Evolutionary conservation across 2,797 vertebrate species (phyloP), one percentile per base, ranked within the genome.

Genomic region (Mormyrops attenuatus): DNA sequence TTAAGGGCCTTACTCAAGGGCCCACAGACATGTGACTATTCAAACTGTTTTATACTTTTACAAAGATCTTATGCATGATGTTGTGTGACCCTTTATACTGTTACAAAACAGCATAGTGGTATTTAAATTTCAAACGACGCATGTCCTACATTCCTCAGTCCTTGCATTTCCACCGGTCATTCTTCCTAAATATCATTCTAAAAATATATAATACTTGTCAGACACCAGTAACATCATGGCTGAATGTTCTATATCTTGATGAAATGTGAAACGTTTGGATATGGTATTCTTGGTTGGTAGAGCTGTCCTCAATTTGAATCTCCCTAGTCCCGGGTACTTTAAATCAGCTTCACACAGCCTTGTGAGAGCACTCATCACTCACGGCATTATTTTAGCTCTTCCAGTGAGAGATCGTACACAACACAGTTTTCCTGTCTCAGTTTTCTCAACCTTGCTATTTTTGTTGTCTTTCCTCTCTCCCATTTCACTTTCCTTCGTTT

Each of bases 391-490:
- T 85, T 84, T 86, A 85, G 80, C 8, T 49, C 57, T 47, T 85
- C 41, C 50, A 87, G 41, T 30, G 89, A 49, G 63, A 69, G 44
- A 50, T 87, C 7, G 20, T 53, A 85, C 66, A 57, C 85, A 77
- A 73, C 63, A 89, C 49, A 87, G 57, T 69, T 34, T 60, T 87
- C 57, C 22, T 73, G 60, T 60, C 47, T 89, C 85, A 13, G 66
- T 52, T 87, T 86, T 89, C 85, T 88, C 41, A 88, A 49, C 73
- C 69, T 57, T 88, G 53, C 87, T 90, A 47, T 88, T 85, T 90
- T 91, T 89, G 90, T 73, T 93, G 92, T 92, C 92, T 92, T 93
- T 77, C 55, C 89, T 91, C 85, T 57, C 50, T 60, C 53, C 85
- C 85, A 20, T 60, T 44, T 60, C 34, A 38, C 52, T 85, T 47